Percentiles rank a stretch among this genome's conserved stretches.
These are phyloP conservation scores for Helicolenus hilgendorfi DNA, from an alignment of 2,797 vertebrate species.

Conservation along the genomic window DNA sequence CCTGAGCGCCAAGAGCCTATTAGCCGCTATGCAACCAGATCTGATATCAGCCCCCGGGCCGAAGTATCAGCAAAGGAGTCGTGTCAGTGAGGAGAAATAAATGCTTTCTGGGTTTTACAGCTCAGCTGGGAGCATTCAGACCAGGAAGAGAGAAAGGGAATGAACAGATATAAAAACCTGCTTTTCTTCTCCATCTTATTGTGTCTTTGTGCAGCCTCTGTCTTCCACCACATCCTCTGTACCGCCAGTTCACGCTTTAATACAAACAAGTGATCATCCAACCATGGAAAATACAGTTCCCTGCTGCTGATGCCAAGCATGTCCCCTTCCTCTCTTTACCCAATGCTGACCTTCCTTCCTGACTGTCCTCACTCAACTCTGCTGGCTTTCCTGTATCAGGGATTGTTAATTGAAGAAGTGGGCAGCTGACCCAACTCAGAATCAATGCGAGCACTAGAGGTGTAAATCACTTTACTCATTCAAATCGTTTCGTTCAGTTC, in stretches of 20 bases:
- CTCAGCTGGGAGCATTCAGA: slow-evolving; percentile 45
- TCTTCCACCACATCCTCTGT: slow-evolving; percentile 66
- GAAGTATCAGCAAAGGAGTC: slow-evolving; percentile 55
- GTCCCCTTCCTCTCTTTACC: slow-evolving; percentile 58
- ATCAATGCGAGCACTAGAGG: not conserved
- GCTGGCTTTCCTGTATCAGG: slow-evolving; percentile 30
- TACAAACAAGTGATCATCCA: slow-evolving; percentile 51
- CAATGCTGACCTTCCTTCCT: slow-evolving; percentile 72
- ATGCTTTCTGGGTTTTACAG: slow-evolving; percentile 43
- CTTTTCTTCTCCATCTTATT: slow-evolving; percentile 40
- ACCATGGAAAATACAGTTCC: slow-evolving; percentile 63
- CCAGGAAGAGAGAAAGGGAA: slow-evolving; percentile 24
- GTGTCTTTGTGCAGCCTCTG: slow-evolving; percentile 52
- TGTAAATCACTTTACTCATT: not conserved
- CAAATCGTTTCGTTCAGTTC: not conserved
- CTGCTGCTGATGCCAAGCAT: slow-evolving; percentile 29
- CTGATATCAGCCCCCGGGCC: slow-evolving; percentile 58
- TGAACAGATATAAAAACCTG: slow-evolving; percentile 42
- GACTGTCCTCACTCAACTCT: slow-evolving; percentile 28
- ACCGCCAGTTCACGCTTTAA: slow-evolving; percentile 47
- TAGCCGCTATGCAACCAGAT: slow-evolving; percentile 56
- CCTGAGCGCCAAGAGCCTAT: slow-evolving; percentile 67
- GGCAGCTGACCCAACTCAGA: not conserved
- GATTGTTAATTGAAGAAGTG: slow-evolving; percentile 16
- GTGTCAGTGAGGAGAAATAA: slow-evolving; percentile 54